Evolutionary conservation across 2,888 invertebrate genomes (phyloP).

Genomic region (Halictus ligatus): DNA sequence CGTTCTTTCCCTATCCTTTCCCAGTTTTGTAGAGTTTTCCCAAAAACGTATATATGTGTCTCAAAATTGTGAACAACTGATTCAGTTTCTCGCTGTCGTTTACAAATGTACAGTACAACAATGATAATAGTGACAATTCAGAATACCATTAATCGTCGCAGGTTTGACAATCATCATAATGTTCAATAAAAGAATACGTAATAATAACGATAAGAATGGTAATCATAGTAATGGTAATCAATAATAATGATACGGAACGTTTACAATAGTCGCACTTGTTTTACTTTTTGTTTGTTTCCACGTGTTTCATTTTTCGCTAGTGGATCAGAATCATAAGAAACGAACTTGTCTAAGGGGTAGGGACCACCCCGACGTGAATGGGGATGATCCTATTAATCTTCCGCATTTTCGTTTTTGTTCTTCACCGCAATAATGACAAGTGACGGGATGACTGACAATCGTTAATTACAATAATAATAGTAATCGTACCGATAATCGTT

Average conservation of each 20-base stretch:
- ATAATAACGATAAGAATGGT: slow-evolving; percentile 32
- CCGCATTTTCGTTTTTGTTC: neutral
- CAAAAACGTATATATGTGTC: slow-evolving; percentile 80
- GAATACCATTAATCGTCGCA: slow-evolving; percentile 75
- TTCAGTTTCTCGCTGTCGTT: slow-evolving; percentile 80
- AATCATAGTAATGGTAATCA: slow-evolving; percentile 25
- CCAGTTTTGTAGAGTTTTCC: slow-evolving; percentile 71
- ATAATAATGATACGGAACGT: slow-evolving; percentile 44
- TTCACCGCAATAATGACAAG: slow-evolving; percentile 63
- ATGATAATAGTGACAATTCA: slow-evolving; percentile 77
- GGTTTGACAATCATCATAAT: slow-evolving; percentile 75
- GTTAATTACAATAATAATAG: slow-evolving; percentile 19
- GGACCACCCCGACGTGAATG: neutral
- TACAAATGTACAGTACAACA: slow-evolving; percentile 79
- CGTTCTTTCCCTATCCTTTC: slow-evolving; percentile 22
- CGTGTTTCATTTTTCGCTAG: neutral
- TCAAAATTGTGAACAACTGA: slow-evolving; percentile 83
- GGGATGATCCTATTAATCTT: neutral
- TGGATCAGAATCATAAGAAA: slow-evolving; percentile 47
- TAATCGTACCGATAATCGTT: slow-evolving; percentile 79
- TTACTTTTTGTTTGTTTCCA: slow-evolving; percentile 13
- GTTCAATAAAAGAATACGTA: slow-evolving; percentile 36
- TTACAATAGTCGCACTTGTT: slow-evolving; percentile 50
- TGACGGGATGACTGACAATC: slow-evolving; percentile 17
- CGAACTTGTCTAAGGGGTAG: slow-evolving; percentile 20